Evolutionary conservation across 2,888 invertebrate species (phyloP), one percentile per base, ranked within the genome.

Genomic region (Cheilosia impressa): DNA sequence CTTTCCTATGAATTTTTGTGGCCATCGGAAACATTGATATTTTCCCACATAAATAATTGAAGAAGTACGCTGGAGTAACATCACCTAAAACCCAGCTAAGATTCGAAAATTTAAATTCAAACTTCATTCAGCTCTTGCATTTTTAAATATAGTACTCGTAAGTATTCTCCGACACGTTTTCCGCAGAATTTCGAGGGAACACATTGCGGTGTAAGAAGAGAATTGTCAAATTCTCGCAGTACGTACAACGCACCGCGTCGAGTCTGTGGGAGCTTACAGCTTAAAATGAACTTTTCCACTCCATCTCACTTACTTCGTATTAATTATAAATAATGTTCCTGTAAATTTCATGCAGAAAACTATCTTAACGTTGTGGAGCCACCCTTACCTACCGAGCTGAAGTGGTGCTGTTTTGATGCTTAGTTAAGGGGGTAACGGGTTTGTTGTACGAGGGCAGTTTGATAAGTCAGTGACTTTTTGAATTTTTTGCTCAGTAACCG

Each of bases 231-330:
- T 53, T 50, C 24, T 24, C 47, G 19, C 45, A 31, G 7, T 7
- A 31, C 0, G 27, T 27, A 7, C 19, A 31, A 6, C 10, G n/a
- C 17, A 31, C n/a, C 13, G 24, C 15, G 4, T 22, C 15, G 19
- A 52, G 62, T 62, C 66, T 69, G 60, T 47, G 15, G 52, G 41
- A 47, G 69, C 78, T 77, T 77, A 69, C 38, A 55, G 69, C 77
- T 78, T 78, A 71, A 78, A 78, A 71, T 71, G 71, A 78, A 78
- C 71, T 78, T 78, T 78, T 71, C 78, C 71, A 78, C 78, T 78
- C 71, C 78, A 71, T 78, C 78, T 71, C 62, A 71, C 78, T 78
- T 78, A 78, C 63, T 63, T 78, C 71, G 69, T 71, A 71, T 78
- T 78, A 78, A 78, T 78, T 78, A 78, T 78, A 71, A 78, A 78